phyloP scores from a whole-genome alignment of 2,113 vertebrate genomes.

The Ailurus styani region DNA sequence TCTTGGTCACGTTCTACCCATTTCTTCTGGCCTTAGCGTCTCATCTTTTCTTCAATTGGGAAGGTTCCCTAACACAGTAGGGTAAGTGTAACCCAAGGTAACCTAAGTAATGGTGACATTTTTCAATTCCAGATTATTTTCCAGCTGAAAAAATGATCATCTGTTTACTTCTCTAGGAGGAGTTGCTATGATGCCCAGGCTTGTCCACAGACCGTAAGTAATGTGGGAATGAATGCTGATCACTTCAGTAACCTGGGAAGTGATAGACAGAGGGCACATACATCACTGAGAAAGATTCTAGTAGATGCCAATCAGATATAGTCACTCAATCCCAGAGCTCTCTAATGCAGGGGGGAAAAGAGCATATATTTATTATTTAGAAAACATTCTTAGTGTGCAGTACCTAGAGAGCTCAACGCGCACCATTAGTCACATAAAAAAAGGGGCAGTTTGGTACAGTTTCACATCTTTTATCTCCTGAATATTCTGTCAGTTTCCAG shows the following conservation, averaged over 20 bases:
- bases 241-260: not conserved
- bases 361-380: not conserved
- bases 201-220: not conserved
- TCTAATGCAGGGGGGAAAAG: not conserved
- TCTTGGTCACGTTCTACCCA: not conserved
- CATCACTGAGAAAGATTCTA: not conserved
- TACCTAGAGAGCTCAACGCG: not conserved
- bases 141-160: not conserved
- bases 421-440: not conserved
- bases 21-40: constrained; percentile 17
- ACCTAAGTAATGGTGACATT: not conserved
- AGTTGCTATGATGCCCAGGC: not conserved
- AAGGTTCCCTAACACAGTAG: not conserved
- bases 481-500: constrained; percentile 8
- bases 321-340: not conserved
- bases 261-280: not conserved
- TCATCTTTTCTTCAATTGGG: not conserved
- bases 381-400: not conserved
- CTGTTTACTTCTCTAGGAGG: not conserved
- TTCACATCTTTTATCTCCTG: not conserved
- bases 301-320: not conserved
- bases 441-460: not conserved
- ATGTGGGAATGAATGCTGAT: not conserved
- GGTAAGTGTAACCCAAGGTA: not conserved
- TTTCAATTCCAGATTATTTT: not conserved